Percentiles rank a stretch among this genome's conserved stretches.
phyloP scores from a whole-genome alignment of 2,888 invertebrate species.

The Gymnoscelis rufifasciata region DNA sequence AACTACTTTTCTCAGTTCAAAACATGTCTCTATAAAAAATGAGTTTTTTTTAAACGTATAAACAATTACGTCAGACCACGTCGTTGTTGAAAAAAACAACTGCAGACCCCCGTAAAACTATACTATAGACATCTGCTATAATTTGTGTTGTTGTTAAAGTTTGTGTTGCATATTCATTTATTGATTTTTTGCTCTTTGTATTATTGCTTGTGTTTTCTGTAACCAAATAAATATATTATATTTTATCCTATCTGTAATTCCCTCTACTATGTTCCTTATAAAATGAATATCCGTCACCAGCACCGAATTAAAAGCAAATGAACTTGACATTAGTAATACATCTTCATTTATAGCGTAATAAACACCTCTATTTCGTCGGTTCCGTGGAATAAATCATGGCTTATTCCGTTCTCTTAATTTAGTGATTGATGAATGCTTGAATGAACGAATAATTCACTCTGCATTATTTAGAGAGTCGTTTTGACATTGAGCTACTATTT shows the following conservation, averaged over 20 bases:
- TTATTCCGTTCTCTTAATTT: constrained; percentile 15
- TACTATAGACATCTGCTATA: too few species aligned
- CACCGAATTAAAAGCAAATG: constrained; percentile 19
- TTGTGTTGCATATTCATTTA: too few species aligned
- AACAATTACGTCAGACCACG: too few species aligned
- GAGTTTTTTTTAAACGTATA: too few species aligned
- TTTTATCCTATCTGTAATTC: not conserved
- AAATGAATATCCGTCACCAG: constrained; percentile 7
- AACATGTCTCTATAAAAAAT: too few species aligned
- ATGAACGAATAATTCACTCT: constrained; percentile 12
- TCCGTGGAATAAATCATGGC: constrained; percentile 22
- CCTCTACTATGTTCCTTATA: not conserved
- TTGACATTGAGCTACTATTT: constrained; percentile 1
- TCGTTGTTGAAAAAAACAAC: too few species aligned
- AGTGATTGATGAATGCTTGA: constrained; percentile 5
- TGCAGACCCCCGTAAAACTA: too few species aligned
- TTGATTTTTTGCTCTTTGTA: too few species aligned
- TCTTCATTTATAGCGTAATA: constrained; percentile 28
- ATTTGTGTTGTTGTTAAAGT: too few species aligned
- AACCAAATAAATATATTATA: not conserved
- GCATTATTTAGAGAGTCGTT: constrained; percentile 2
- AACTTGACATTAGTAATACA: constrained; percentile 17
- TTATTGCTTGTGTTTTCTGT: too few species aligned
- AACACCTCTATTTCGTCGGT: constrained; percentile 23
- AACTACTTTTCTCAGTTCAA: too few species aligned